phyloP scores from a whole-genome alignment of 2,797 vertebrate species.

The Phataginus tricuspis region DNA sequence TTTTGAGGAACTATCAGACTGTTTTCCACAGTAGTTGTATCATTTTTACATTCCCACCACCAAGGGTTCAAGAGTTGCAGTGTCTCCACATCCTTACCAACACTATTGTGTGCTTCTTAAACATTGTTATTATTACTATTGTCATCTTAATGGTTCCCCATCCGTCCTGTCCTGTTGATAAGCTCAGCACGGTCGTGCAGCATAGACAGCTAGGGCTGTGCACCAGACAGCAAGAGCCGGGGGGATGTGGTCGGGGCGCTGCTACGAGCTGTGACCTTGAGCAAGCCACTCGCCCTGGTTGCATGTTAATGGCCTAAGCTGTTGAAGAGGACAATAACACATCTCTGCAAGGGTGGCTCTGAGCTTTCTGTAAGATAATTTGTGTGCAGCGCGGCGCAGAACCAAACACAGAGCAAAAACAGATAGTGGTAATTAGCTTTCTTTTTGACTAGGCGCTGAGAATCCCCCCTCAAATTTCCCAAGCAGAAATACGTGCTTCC shows the following conservation, averaged over 20 bases:
- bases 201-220: too few species aligned
- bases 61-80: not conserved
- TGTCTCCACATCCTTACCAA: not conserved
- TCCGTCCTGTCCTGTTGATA: not conserved
- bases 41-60: not conserved
- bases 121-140: not conserved
- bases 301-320: not conserved
- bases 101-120: not conserved
- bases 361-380: not conserved
- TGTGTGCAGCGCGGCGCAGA: accelerated
- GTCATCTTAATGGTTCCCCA: not conserved
- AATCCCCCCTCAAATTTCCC: not conserved
- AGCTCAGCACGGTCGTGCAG: not conserved
- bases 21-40: not conserved
- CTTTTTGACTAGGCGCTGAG: not conserved
- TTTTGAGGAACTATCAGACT: not conserved
- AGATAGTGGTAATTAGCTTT: not conserved
- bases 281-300: not conserved
- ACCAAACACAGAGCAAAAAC: not conserved
- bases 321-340: not conserved
- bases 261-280: not conserved
- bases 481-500: not conserved
- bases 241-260: not conserved
- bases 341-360: not conserved
- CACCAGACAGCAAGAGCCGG: not conserved